A percentile compares a stretch with the other conserved stretches of the same genome.
These are phyloP conservation scores for Ctenosaura bakeri DNA, from an alignment of 2,797 vertebrate genomes.

Conservation along the genomic window DNA sequence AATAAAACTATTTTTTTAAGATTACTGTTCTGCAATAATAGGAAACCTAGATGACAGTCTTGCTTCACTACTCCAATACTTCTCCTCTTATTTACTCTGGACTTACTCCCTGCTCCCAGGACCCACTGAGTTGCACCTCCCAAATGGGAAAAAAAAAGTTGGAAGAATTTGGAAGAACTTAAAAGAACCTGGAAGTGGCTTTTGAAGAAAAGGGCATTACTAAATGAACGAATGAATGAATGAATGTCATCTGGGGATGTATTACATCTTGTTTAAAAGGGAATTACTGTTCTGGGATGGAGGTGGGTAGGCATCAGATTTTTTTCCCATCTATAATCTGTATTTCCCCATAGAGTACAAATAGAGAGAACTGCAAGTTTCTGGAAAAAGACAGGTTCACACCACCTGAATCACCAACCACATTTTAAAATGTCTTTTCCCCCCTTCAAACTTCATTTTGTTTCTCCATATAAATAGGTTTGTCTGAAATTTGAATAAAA, in stretches of 20 bases:
- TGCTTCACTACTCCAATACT: background rate
- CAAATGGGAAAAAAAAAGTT: no score
- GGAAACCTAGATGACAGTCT: background rate
- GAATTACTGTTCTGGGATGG: no score
- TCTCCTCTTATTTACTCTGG: background rate
- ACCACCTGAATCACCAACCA: background rate
- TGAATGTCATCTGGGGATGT: no score
- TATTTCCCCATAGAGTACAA: background rate
- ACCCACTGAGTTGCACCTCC: no score
- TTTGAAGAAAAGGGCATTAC: no score
- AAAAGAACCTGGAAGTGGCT: no score
- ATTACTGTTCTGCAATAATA: background rate
- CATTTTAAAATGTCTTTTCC: background rate
- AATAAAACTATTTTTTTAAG: background rate
- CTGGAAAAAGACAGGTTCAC: background rate
- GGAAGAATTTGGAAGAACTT: no score
- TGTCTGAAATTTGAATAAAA: background rate
- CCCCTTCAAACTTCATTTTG: background rate
- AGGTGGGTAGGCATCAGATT: no score
- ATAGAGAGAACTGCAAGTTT: background rate
- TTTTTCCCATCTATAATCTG: no score
- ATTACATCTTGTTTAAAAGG: no score
- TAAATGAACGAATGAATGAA: no score
- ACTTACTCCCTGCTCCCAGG: no score
- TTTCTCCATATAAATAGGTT: background rate